Evolutionary conservation across 1,140 invertebrate genomes (phyloP).

Genomic region (Trigoniulus corallinus): DNA sequence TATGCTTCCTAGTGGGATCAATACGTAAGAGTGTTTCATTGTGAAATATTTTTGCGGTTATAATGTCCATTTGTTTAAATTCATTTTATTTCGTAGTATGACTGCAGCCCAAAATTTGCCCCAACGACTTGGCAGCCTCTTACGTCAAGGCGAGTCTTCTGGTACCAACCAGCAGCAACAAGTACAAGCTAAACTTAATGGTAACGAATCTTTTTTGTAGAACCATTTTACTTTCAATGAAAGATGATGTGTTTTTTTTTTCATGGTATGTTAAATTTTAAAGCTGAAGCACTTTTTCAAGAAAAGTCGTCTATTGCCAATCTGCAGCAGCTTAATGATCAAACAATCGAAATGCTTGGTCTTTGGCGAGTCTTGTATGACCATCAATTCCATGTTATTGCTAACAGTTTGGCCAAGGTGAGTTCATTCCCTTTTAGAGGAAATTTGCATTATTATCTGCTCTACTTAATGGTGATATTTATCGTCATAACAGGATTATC

Average conservation of each 20-base stretch:
- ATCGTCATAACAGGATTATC: conserved; percentile 34
- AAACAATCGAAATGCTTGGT: conserved; percentile 73
- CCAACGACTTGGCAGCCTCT: neutral
- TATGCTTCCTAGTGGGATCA: neutral
- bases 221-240: neutral
- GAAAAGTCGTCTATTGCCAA: neutral
- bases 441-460: too few species aligned
- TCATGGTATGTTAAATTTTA: neutral
- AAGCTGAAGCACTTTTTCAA: conserved; percentile 13
- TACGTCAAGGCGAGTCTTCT: neutral
- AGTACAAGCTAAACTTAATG: neutral
- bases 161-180: neutral
- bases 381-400: conserved; percentile 76
- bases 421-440: conserved; percentile 31
- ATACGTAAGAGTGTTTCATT: neutral
- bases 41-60: neutral
- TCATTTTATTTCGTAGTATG: too few species aligned
- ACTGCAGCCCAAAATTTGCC: neutral
- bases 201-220: neutral
- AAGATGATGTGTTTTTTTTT: conserved; percentile 1
- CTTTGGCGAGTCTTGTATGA: conserved; percentile 87
- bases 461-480: too few species aligned
- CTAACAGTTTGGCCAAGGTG: conserved; percentile 30
- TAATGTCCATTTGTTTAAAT: neutral
- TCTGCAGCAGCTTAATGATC: conserved; percentile 54